Evolutionary conservation across 2,888 invertebrate genomes (phyloP).

Genomic region (Petrolisthes cinctipes): DNA sequence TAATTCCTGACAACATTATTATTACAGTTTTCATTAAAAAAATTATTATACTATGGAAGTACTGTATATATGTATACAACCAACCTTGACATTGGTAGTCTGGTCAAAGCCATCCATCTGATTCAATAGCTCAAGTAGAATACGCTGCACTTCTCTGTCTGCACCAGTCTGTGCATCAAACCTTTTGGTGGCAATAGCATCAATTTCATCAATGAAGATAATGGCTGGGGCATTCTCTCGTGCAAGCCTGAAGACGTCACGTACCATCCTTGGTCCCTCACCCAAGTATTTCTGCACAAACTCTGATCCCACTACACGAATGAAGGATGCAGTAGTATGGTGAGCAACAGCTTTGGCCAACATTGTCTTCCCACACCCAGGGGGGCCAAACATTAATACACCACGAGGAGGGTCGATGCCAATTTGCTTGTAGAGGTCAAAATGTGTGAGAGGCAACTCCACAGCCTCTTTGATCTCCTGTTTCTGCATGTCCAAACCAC

Average conservation of each 20-base stretch:
- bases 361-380: constrained; percentile 99
- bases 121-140: constrained; percentile 94
- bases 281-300: constrained; percentile 99
- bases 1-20: too few species aligned
- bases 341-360: constrained; percentile 98
- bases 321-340: constrained; percentile 81
- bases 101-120: constrained; percentile 99
- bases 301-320: constrained; percentile 93
- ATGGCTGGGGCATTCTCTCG: constrained; percentile 99
- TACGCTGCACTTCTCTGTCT: constrained; percentile 98
- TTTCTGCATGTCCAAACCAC: constrained; percentile 99
- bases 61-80: too few species aligned
- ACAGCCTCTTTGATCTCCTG: constrained; percentile 99
- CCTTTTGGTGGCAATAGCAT: constrained; percentile 98
- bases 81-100: constrained; percentile 98
- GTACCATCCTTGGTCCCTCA: constrained; percentile 98
- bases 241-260: constrained; percentile 98
- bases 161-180: constrained; percentile 99
- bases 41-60: too few species aligned
- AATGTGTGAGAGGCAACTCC: constrained; percentile 96
- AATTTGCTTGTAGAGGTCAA: constrained; percentile 94
- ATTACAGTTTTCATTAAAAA: too few species aligned
- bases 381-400: constrained; percentile 99
- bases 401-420: constrained; percentile 98
- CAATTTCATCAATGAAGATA: constrained; percentile 99